Evolutionary conservation across 2,797 vertebrate species (phyloP), one percentile per base, ranked within the genome.

Genomic region (Chanos chanos): DNA sequence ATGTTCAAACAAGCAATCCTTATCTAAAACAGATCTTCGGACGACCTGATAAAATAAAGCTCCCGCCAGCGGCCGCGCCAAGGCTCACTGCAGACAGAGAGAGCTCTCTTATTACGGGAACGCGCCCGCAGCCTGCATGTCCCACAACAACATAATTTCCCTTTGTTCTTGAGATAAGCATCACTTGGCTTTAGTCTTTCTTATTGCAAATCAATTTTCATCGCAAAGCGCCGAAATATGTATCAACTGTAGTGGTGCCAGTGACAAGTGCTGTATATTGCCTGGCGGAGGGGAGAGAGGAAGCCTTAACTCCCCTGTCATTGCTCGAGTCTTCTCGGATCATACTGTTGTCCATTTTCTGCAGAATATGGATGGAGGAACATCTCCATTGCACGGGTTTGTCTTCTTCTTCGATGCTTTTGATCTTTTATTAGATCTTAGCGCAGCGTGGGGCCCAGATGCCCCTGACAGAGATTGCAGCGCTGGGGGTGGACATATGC

Each of bases 401-500:
- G 24, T 52, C 36, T 47, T 33, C 52, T 52, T 36, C 56, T 44
- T 15, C 27, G 16, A 4, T 3, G 4, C 22, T 27, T 61, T 48
- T 31, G 45, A 57, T 51, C 12, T 40, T 57, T 50, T 37, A 36
- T 39, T 25, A 58, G 45, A 47, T 47, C 19, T 37, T 37, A 30
- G n/a, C 12, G 50, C 15, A 18, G 21, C 31, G 27, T 21, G 40
- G 33, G 55, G 15, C 43, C 72, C 70, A 87, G 83, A 82, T 78
- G 81, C 78, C 78, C 79, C 81, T 80, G 75, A 81, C 79, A 68
- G 64, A 41, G 75, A 79, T 80, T 79, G 77, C 80, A 81, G 79
- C 66, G 76, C 73, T 75, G 72, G 82, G 81, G 81, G 73, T 59
- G 81, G 85, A 86, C 86, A 87, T 86, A 88, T 86, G 86, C 81